These are phyloP conservation scores for Prosapia bicincta DNA, from an alignment of 2,888 invertebrate species.

Conservation along the genomic window DNA sequence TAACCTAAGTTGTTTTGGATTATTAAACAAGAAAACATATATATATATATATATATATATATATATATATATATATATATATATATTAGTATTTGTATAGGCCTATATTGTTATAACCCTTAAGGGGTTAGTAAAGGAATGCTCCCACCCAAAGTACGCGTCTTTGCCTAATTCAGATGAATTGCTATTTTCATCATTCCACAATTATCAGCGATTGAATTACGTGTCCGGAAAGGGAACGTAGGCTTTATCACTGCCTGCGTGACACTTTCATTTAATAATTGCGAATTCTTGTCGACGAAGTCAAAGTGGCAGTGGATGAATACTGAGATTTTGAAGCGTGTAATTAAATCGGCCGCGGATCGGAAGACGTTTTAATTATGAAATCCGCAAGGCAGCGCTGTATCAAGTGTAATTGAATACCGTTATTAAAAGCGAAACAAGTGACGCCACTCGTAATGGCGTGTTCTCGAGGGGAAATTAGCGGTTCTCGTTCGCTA, in stretches of 20 bases:
- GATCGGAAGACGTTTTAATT: background rate
- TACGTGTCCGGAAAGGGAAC: background rate
- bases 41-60: no score
- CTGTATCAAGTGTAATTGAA: background rate
- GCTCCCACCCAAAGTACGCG: no score
- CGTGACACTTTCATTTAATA: background rate
- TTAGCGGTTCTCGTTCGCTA: no score
- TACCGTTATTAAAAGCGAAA: background rate
- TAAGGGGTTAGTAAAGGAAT: no score
- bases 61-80: no score
- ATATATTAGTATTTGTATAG: no score
- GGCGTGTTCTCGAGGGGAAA: background rate
- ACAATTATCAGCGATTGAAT: background rate
- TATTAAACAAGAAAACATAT: no score
- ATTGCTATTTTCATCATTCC: background rate
- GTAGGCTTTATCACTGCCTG: background rate
- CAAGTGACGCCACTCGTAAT: background rate
- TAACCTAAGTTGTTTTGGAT: no score
- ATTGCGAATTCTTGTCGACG: slow-evolving; percentile 2
- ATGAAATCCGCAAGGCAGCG: background rate
- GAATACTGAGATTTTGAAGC: background rate
- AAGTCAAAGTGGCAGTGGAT: background rate
- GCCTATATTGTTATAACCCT: no score
- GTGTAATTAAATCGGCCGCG: background rate
- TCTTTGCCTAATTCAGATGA: background rate